Base-by-base conservation (phyloP, 1,140 invertebrate species). In the Drosophila asahinai region DNA sequence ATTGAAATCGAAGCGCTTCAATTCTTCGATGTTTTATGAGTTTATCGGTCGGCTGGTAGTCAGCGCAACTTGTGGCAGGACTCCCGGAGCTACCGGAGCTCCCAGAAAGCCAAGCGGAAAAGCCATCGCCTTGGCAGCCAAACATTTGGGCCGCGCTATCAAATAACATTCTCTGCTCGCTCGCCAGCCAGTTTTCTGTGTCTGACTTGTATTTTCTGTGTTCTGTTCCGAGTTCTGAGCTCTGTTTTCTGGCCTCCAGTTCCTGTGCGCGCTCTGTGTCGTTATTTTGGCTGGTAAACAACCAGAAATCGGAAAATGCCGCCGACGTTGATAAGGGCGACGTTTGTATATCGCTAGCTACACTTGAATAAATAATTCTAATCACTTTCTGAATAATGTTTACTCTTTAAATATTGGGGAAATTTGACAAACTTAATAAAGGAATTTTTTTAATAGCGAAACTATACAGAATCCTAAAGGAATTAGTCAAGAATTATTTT, bases 241-340 rank as follows among this genome's bases (percentile, higher is more conserved):
- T 47, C 17, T 22, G 52, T 58, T 55, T 47, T 59, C 65, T 59
- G 65, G 52, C 52, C 70, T 36, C 38, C 55, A 43, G 70, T 52
- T 74, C 55, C 55, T 36, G 65, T n/a, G 52, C 62, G 33, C 45
- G 45, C 52, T 59, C 19, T 80, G 83, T 91, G 79, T 83, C 90
- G 90, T 91, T 92, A 92, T 92, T 92, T 92, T 92, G 90, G 78
- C 81, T 83, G 62, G 81, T 83, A 91, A 92, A 92, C 90, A 92
- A 92, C 83, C 81, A 84, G 68, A 74, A 83, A 74, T 55, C 78
- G 74, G 64, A 83, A 89, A 89, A 90, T 86, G 81, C 86, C 86
- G 84, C 77, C 77, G 73, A 80, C 77, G 80, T 80, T 86, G 82
- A 80, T 70, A 86, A 77, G 72, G 80, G 86, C 77, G 67, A 90